Evolutionary conservation across 2,888 invertebrate genomes (phyloP).

Genomic region (Drosophila acutilabella): DNA sequence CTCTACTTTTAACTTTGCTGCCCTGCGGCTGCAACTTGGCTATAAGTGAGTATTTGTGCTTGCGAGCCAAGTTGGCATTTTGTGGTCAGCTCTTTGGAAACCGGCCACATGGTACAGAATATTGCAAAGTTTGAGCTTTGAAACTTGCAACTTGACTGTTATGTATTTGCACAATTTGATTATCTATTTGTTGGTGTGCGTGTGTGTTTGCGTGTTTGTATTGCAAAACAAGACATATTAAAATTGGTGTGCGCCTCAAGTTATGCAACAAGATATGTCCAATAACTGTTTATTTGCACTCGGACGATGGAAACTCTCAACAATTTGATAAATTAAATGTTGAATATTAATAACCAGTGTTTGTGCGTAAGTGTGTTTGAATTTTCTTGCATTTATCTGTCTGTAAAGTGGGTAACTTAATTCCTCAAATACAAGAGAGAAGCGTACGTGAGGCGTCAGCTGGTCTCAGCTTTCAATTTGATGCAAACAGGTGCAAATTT

Average conservation of each 20-base stretch:
- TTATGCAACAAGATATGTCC: slow-evolving; percentile 25
- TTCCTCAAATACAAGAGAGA: slow-evolving; percentile 31
- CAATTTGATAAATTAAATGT: slow-evolving; percentile 56
- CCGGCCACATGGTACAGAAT: slow-evolving; percentile 46
- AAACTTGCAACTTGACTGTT: slow-evolving; percentile 51
- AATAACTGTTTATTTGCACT: slow-evolving; percentile 30
- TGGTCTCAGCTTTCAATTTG: slow-evolving; percentile 53
- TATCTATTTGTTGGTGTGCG: slow-evolving; percentile 59
- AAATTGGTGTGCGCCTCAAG: slow-evolving; percentile 37
- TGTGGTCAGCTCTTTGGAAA: slow-evolving; percentile 43
- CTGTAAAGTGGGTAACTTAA: slow-evolving; percentile 45
- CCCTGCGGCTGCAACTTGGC: slow-evolving; percentile 59
- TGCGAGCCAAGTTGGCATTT: slow-evolving; percentile 50
- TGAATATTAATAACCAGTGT: slow-evolving; percentile 56
- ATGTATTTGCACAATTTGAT: slow-evolving; percentile 66
- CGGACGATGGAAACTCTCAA: slow-evolving; percentile 45
- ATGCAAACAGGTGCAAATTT: slow-evolving; percentile 75
- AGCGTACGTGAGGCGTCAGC: slow-evolving; percentile 40
- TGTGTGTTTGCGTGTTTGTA: slow-evolving; percentile 9
- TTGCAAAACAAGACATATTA: slow-evolving; percentile 45
- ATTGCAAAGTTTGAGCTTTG: slow-evolving; percentile 59
- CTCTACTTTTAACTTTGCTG: slow-evolving; percentile 47
- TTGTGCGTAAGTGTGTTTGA: slow-evolving; percentile 32
- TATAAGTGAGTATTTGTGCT: slow-evolving; percentile 4
- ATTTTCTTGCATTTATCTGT: not conserved